These are phyloP conservation scores for Edolisoma coerulescens DNA, from an alignment of 2,113 vertebrate species.

Conservation along the genomic window DNA sequence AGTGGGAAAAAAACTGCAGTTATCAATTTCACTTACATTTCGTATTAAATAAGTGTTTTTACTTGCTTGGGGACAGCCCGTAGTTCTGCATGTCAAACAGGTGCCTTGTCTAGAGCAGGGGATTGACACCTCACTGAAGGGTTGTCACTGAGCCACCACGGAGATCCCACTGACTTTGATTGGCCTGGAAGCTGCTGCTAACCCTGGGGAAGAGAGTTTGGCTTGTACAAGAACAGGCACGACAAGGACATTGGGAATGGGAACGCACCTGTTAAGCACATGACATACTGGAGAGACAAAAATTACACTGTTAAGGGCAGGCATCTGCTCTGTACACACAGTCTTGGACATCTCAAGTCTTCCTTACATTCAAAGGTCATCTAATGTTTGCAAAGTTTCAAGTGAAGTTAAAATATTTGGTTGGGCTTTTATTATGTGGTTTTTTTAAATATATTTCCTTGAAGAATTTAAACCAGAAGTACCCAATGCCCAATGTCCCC, in stretches of 20 bases:
- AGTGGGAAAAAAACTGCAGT: not conserved
- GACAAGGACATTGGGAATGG: not conserved
- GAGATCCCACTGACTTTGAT: not conserved
- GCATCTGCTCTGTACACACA: not conserved
- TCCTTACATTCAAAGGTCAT: not conserved
- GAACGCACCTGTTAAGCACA: not conserved
- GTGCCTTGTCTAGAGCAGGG: not conserved
- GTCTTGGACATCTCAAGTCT: not conserved
- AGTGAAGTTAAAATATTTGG: not conserved
- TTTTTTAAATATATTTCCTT: not conserved
- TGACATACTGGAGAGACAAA: not conserved
- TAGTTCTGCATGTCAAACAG: not conserved
- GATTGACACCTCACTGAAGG: not conserved
- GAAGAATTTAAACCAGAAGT: not conserved
- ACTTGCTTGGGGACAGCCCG: not conserved
- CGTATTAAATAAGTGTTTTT: not conserved
- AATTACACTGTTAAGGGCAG: not conserved
- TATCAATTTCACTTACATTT: not conserved
- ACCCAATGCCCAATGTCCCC: not conserved
- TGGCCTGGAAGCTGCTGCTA: not conserved
- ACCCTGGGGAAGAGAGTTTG: not conserved
- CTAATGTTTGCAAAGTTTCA: not conserved
- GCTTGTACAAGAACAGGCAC: not conserved
- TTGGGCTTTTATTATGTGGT: not conserved
- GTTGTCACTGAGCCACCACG: not conserved